phyloP scores from a whole-genome alignment of 2,888 invertebrate species.

The Andrena fulva region DNA sequence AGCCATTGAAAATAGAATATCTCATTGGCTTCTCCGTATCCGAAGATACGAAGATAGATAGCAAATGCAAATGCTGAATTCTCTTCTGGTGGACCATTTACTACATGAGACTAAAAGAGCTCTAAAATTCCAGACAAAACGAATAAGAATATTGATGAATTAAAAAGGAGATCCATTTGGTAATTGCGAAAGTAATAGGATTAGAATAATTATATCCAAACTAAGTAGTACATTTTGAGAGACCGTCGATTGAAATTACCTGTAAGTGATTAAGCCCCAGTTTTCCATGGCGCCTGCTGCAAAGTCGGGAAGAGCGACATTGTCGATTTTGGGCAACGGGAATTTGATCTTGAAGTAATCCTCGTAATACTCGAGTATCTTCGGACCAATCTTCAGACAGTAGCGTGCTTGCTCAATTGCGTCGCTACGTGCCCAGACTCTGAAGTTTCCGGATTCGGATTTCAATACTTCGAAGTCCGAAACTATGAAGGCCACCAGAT shows the following conservation, averaged over 20 bases:
- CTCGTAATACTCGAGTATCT: slow-evolving; percentile 90
- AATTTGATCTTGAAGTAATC: slow-evolving; percentile 92
- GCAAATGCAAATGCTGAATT: too few relatives aligned
- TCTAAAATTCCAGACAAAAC: too few relatives aligned
- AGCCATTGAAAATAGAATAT: too few relatives aligned
- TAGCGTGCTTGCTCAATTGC: slow-evolving; percentile 91
- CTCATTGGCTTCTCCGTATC: too few relatives aligned
- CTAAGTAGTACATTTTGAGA: too few relatives aligned
- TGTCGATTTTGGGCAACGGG: slow-evolving; percentile 94
- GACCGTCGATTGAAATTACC: slow-evolving; percentile 39
- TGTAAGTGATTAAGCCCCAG: slow-evolving; percentile 95
- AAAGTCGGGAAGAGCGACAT: slow-evolving; percentile 97
- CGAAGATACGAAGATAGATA: too few relatives aligned
- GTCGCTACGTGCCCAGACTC: slow-evolving; percentile 91
- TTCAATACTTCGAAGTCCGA: slow-evolving; percentile 88
- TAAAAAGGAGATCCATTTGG: neutral
- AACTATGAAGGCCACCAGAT: slow-evolving; percentile 94
- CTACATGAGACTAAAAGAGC: too few relatives aligned
- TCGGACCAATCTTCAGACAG: slow-evolving; percentile 92
- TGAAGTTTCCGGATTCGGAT: slow-evolving; percentile 85
- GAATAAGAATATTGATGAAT: too few relatives aligned
- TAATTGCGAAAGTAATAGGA: neutral
- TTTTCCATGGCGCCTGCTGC: slow-evolving; percentile 96
- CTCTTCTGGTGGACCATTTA: too few relatives aligned
- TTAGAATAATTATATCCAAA: neutral